Evolutionary conservation across 2,888 invertebrate species (phyloP).

Genomic region (Altica lythri): DNA sequence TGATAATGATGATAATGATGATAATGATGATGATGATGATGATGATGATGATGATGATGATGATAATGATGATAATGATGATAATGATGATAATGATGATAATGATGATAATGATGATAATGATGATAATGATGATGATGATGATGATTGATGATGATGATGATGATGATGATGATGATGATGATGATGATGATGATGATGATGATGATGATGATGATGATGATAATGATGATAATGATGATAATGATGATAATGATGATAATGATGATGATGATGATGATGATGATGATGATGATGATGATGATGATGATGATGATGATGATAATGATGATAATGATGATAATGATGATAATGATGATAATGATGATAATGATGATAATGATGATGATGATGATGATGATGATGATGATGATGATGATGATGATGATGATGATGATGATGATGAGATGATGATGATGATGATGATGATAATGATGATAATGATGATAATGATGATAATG

Average conservation of each 20-base stretch:
- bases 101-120: not conserved
- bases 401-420: not conserved
- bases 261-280: not conserved
- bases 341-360: not conserved
- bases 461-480: not conserved
- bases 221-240: not conserved
- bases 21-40: conserved; percentile 2
- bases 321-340: not conserved
- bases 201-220: not conserved
- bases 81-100: conserved; percentile 1
- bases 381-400: not conserved
- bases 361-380: not conserved
- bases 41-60: conserved; percentile 1
- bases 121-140: conserved; percentile 2
- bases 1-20: conserved; percentile 1
- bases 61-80: conserved; percentile 1
- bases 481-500: not conserved
- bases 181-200: not conserved
- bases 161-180: not conserved
- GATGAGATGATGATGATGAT: not conserved
- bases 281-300: not conserved
- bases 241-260: not conserved
- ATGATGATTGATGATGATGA: not conserved
- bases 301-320: not conserved
- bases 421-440: not conserved